A percentile compares a stretch with the other conserved stretches of the same genome.
phyloP scores from a whole-genome alignment of 2,888 invertebrate genomes.

The Ichneumoninae sp. region DNA sequence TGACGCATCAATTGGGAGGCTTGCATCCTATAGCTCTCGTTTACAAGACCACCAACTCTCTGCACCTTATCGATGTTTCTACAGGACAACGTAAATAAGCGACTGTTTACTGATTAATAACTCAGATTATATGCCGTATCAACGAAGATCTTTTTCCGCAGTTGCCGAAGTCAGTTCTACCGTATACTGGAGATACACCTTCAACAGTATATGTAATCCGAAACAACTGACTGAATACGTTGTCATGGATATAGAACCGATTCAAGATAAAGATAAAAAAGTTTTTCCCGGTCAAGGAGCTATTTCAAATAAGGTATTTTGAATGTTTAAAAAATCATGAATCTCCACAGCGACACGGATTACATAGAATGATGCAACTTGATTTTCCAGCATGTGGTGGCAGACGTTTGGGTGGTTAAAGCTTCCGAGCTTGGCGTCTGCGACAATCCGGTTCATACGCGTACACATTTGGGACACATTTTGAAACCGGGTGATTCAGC shows the following conservation, averaged over 20 bases:
- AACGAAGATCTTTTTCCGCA: constrained; percentile 78
- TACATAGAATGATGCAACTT: background rate
- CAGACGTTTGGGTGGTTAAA: constrained; percentile 97
- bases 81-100: constrained; percentile 90
- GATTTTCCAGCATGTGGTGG: constrained; percentile 89
- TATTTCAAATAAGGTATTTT: constrained; percentile 90
- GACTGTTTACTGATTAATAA: constrained; percentile 42
- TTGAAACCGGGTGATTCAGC: constrained; percentile 97
- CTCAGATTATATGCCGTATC: background rate
- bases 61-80: constrained; percentile 97
- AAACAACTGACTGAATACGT: constrained; percentile 96
- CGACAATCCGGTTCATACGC: constrained; percentile 92
- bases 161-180: constrained; percentile 93
- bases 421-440: constrained; percentile 93
- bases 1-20: constrained; percentile 94
- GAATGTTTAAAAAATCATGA: constrained; percentile 6
- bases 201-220: constrained; percentile 94
- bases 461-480: constrained; percentile 97
- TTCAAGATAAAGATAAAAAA: constrained; percentile 90
- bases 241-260: constrained; percentile 96
- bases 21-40: constrained; percentile 95
- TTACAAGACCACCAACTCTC: constrained; percentile 93
- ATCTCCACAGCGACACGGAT: background rate
- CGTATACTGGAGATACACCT: constrained; percentile 94
- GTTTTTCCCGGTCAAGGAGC: constrained; percentile 95